Percentiles rank a stretch among this genome's conserved stretches.
These are phyloP conservation scores for Lottia gigantea DNA, from an alignment of 2,888 invertebrate genomes.

Conservation along the genomic window DNA sequence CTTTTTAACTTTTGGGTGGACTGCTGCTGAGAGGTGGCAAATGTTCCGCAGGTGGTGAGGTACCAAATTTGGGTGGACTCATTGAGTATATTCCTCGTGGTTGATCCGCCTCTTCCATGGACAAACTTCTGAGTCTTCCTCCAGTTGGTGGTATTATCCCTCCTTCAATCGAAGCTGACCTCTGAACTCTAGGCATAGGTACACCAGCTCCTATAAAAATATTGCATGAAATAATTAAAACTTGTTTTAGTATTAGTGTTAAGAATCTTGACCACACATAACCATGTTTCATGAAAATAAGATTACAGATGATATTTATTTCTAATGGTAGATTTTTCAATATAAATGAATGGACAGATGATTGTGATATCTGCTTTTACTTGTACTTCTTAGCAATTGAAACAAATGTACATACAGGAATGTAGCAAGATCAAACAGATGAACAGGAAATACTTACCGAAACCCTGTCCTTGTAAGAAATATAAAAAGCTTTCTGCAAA, in stretches of 20 bases:
- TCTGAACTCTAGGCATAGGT: conserved; percentile 83
- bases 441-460: conserved; percentile 67
- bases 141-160: conserved; percentile 35
- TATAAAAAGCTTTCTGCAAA: conserved; percentile 86
- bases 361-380: too few species aligned
- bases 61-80: conserved; percentile 54
- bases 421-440: too few species aligned
- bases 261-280: too few species aligned
- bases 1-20: conserved; percentile 35
- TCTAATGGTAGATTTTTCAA: too few species aligned
- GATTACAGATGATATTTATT: too few species aligned
- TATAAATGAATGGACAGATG: too few species aligned
- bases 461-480: conserved; percentile 89
- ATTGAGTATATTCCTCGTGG: conserved; percentile 62
- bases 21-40: conserved; percentile 33
- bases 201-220: conserved; percentile 76
- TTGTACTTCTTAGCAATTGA: too few species aligned
- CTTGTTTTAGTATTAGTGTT: too few species aligned
- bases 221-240: too few species aligned
- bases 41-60: conserved; percentile 28
- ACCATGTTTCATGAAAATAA: too few species aligned
- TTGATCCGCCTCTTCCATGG: conserved; percentile 67
- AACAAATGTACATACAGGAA: too few species aligned
- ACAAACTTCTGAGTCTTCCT: conserved; percentile 71
- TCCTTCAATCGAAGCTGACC: conserved; percentile 67